Percentiles rank a stretch among this genome's conserved stretches.
phyloP scores from a whole-genome alignment of 2,888 invertebrate species.

The Bruchidius siliquastri region DNA sequence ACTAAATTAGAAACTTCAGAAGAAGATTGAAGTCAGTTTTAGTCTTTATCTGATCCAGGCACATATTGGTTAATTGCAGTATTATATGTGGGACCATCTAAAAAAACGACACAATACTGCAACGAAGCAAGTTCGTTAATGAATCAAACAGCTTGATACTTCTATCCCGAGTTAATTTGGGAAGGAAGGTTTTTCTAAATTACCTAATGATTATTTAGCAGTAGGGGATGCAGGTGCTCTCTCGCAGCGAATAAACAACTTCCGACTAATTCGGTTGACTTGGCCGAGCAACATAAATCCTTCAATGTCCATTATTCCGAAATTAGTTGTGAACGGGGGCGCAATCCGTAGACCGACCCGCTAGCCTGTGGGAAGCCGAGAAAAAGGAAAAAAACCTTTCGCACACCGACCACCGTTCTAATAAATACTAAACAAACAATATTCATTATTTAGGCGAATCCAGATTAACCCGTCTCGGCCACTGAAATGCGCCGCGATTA shows the following conservation, averaged over 20 bases:
- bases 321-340: not conserved
- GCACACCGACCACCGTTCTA: constrained; percentile 8
- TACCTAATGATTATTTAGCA: not conserved
- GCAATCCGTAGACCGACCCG: not conserved
- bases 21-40: too few relatives aligned
- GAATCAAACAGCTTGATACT: too few relatives aligned
- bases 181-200: not conserved
- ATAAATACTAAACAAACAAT: constrained; percentile 43
- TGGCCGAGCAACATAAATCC: not conserved
- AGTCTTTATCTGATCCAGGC: too few relatives aligned
- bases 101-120: too few relatives aligned
- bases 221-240: not conserved
- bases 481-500: not conserved
- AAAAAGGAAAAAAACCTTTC: not conserved
- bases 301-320: not conserved
- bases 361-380: not conserved
- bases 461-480: constrained; percentile 36
- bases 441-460: constrained; percentile 41
- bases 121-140: too few relatives aligned
- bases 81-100: too few relatives aligned
- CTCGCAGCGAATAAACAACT: not conserved
- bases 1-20: too few relatives aligned
- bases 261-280: not conserved
- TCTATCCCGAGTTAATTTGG: too few relatives aligned
- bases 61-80: too few relatives aligned